These are phyloP conservation scores for Chloroclysta siterata DNA, from an alignment of 2,888 invertebrate species.

Conservation along the genomic window DNA sequence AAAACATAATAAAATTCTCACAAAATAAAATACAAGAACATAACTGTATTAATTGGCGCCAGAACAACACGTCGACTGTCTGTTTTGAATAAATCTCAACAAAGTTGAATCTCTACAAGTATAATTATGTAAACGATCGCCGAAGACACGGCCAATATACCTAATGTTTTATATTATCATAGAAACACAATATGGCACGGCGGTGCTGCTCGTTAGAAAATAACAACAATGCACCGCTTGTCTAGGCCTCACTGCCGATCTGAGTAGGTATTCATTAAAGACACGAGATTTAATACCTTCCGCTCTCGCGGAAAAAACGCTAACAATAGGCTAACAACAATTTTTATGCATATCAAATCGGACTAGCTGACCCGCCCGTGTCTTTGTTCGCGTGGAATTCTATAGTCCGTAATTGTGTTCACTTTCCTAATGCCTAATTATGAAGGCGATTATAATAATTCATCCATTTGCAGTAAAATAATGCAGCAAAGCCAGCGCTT, in stretches of 20 bases:
- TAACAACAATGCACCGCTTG: slow-evolving; percentile 60
- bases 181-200: slow-evolving; percentile 47
- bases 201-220: slow-evolving; percentile 51
- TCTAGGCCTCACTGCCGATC: slow-evolving; percentile 46
- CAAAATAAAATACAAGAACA: background rate
- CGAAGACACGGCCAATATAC: slow-evolving; percentile 25
- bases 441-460: too few species aligned
- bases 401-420: too few species aligned
- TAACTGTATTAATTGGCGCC: slow-evolving; percentile 20
- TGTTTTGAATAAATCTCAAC: slow-evolving; percentile 13
- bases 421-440: too few species aligned
- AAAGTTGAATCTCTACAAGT: slow-evolving; percentile 22
- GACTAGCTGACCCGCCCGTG: too few species aligned
- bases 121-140: slow-evolving; percentile 27
- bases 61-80: slow-evolving; percentile 17
- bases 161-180: slow-evolving; percentile 37
- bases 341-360: slow-evolving; percentile 47
- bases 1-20: too few species aligned
- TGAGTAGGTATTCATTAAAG: slow-evolving; percentile 61
- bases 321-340: slow-evolving; percentile 60
- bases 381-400: too few species aligned
- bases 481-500: too few species aligned
- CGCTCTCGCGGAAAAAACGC: slow-evolving; percentile 57
- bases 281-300: slow-evolving; percentile 57
- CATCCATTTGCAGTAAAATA: too few species aligned